Evolutionary conservation across 2,888 invertebrate species (phyloP).

Genomic region (Laspeyria flexula): DNA sequence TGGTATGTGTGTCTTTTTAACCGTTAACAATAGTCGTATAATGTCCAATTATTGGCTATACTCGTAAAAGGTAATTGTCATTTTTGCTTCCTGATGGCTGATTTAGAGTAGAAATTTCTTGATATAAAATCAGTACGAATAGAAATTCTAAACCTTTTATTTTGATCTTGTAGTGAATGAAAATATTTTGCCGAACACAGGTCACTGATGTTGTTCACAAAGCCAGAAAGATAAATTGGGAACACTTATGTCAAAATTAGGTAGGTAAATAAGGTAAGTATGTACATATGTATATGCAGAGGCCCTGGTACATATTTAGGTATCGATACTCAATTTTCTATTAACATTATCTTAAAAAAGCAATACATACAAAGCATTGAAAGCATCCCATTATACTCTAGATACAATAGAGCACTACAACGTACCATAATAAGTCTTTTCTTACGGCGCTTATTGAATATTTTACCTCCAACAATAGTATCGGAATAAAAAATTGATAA

Average conservation of each 20-base stretch:
- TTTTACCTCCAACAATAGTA: constrained; percentile 18
- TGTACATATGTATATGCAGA: too few species aligned
- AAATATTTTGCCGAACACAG: too few species aligned
- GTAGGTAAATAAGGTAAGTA: too few species aligned
- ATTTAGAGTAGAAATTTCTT: constrained; percentile 9
- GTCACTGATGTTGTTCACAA: too few species aligned
- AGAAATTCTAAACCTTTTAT: too few species aligned
- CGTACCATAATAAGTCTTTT: constrained; percentile 20
- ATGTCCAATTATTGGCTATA: constrained; percentile 27
- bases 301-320: too few species aligned
- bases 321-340: neutral
- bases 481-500: constrained; percentile 29
- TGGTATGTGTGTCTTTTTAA: constrained; percentile 36
- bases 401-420: neutral
- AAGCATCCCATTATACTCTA: neutral
- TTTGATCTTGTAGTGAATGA: too few species aligned
- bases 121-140: constrained; percentile 3
- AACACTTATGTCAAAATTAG: too few species aligned
- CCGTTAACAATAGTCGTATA: constrained; percentile 34
- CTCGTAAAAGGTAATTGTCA: constrained; percentile 31
- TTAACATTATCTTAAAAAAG: neutral
- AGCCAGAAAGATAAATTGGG: too few species aligned
- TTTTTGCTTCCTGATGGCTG: constrained; percentile 30
- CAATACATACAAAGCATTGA: neutral
- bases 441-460: constrained; percentile 27